Base-by-base conservation (phyloP, 2,888 invertebrate species). In the Lithophane leautieri region DNA sequence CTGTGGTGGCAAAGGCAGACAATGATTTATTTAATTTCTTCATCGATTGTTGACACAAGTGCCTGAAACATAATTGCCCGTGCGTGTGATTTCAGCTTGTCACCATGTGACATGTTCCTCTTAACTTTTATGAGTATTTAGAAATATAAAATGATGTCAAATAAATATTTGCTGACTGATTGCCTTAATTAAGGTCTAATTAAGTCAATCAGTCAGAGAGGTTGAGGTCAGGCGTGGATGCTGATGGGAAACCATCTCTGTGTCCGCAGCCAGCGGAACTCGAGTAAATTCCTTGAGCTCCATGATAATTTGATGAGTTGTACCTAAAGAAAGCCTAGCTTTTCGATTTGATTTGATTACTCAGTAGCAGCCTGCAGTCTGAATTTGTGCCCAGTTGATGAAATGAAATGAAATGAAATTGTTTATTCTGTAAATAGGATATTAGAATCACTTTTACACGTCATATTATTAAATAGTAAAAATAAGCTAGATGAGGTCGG, bases 11-110 rank as follows among this genome's bases (percentile, higher is more conserved):
- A 8, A 14, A 60, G 34, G 11, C 44, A 65, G 50, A 47, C 68
- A 79, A 68, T 56, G 65, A 73, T 70, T 67, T 76, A 81, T 82
- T 70, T 72, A 60, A 60, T 69, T 73, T 65, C 50, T 50, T 79
- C 50, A 74, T 75, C 50, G 69, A 47, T 69, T 80, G 68, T 84
- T 76, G 61, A 73, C 70, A 65, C 73, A 83, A 73, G 47, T 73
- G 70, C 8, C 47, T 80, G 52, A 54, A 69, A 66, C 25, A 67
- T 73, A 71, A 79, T 71, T 74, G 71, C 4, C 25, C 6, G 47
- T 81, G 67, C 42, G 61, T 70, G 60, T 69, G n/a, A 62, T 73
- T 84, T 71, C 22, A 47, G 66, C 68, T 71, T 58, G 61, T 47
- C 54, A 69, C 58, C 61, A 54, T 28, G 22, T 34, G 34, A 72